Conservation (phyloP, 2,113 vertebrate genomes). For the Brachyhypopomus gauderio region DNA sequence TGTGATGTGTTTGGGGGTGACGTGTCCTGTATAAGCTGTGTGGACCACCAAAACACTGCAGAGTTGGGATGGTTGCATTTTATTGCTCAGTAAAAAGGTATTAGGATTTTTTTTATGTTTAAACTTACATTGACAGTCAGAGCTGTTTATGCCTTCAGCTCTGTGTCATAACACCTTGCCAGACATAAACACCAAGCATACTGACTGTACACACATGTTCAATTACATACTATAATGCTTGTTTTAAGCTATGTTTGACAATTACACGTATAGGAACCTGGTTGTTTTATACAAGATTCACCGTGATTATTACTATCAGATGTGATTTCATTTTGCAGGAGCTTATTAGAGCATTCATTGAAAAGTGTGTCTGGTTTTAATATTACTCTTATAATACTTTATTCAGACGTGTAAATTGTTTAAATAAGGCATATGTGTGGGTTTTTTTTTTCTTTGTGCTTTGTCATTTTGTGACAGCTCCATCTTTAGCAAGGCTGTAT, state of each 20-base stretch:
- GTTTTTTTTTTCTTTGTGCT: not conserved
- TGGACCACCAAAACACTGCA: not conserved
- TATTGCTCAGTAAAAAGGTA: too few relatives aligned
- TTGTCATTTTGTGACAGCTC: not conserved
- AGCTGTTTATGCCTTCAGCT: not conserved
- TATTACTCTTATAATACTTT: not conserved
- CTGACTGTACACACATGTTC: not conserved
- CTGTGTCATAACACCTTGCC: not conserved
- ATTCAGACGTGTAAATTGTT: not conserved
- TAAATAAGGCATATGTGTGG: not conserved
- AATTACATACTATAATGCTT: not conserved
- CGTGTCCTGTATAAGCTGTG: not conserved
- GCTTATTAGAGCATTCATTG: not conserved
- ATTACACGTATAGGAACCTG: too few relatives aligned
- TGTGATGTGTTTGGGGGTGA: not conserved
- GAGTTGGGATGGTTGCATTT: too few relatives aligned
- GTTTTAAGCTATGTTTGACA: not conserved
- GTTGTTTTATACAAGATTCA: not conserved
- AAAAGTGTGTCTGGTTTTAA: not conserved
- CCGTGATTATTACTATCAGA: not conserved
- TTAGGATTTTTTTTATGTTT: not conserved
- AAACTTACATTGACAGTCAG: not conserved
- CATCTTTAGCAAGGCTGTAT: not conserved
- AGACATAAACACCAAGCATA: not conserved
- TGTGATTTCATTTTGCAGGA: not conserved